These are phyloP conservation scores for Opisthocomus hoazin DNA, from an alignment of 2,113 vertebrate species.

Conservation along the genomic window DNA sequence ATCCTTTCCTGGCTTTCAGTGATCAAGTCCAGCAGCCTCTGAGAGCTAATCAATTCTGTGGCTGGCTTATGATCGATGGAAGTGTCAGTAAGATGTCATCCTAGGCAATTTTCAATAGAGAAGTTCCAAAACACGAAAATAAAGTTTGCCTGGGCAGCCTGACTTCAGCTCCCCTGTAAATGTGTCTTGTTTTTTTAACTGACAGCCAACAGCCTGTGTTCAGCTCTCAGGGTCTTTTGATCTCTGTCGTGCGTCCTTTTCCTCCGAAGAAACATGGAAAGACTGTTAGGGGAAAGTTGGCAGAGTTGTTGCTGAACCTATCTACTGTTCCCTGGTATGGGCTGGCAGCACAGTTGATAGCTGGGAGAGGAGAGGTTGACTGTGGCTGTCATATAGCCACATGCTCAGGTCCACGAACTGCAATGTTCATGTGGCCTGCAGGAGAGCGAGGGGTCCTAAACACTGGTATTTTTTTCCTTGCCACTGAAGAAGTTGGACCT, in stretches of 20 bases:
- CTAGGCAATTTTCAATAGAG: not conserved
- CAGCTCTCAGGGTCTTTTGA: not conserved
- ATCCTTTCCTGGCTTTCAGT: not conserved
- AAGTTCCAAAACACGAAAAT: not conserved
- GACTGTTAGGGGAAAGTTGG: not conserved
- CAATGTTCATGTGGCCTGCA: not conserved
- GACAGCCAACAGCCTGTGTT: not conserved
- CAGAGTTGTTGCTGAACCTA: not conserved
- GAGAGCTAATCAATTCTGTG: not conserved
- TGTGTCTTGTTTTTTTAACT: not conserved
- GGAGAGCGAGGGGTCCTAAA: not conserved
- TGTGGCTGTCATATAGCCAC: not conserved
- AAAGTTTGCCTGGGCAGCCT: not conserved
- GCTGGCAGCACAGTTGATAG: not conserved
- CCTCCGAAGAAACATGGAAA: not conserved
- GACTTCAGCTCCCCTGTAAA: not conserved
- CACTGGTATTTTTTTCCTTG: not conserved
- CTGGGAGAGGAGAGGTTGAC: not conserved
- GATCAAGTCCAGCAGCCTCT: not conserved
- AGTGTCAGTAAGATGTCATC: not conserved
- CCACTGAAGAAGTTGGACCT: not conserved
- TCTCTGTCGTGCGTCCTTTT: not conserved
- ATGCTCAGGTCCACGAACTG: not conserved
- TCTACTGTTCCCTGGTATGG: not conserved
- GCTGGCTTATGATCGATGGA: not conserved